Evolutionary conservation across 2,113 vertebrate genomes (phyloP), one percentile per base, ranked within the genome.

Genomic region (Eubucco bourcierii): DNA sequence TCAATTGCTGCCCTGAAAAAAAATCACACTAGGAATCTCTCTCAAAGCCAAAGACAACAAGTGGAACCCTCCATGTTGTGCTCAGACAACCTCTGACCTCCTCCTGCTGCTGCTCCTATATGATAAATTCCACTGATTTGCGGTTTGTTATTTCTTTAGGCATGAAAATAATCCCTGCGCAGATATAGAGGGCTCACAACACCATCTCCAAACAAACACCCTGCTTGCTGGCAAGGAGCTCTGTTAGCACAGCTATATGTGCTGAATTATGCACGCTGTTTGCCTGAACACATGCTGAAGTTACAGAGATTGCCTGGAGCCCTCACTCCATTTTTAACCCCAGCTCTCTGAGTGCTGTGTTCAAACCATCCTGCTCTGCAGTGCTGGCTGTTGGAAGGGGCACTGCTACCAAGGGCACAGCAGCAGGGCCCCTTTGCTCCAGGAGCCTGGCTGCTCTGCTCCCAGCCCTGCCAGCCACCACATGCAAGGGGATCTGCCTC

Each of bases 171-270:
- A 94, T 25, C 88, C 23, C 59, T 64, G 66, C 78, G 25, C 41
- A 52, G 63, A 85, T 74, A 83, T 34, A 7, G 34, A n/a, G 64
- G 53, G 52, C 83, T 82, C 56, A 6, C 74, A 55, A 15, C 63
- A 60, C 74, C 70, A 33, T 65, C 68, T 89, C 78, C 82, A 96
- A 94, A 93, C 84, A 94, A 89, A 92, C 87, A 92, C 44, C 73
- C 9, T 0, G 0, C 37, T 71, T 0, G 0, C 79, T 87, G 67
- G 41, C 89, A 52, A 37, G 70, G 47, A 85, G 81, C 14, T 89
- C 6, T 84, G 89, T 79, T 60, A 92, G 72, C 71, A 76, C 87
- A 89, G 2, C 41, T 71, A 12, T 2, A 13, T 1, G 8, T 73
- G 66, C 66, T 55, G 83, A 63, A 2, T 93, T 75, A 46, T 39